These are phyloP conservation scores for Pomacea maculata DNA, from an alignment of 1,140 invertebrate genomes.

Conservation along the genomic window DNA sequence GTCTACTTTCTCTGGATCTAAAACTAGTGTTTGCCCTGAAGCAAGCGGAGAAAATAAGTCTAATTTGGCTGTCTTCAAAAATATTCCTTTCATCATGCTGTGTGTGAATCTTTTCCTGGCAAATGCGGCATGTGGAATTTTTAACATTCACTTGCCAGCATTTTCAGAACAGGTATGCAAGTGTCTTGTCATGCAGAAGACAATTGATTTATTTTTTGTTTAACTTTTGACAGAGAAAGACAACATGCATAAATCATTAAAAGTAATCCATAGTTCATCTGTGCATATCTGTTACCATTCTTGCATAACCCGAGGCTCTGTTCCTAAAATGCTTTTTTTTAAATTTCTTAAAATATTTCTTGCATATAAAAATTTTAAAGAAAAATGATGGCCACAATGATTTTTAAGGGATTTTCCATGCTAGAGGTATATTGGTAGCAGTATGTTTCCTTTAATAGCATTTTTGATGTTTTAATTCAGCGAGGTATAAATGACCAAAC, in stretches of 20 bases:
- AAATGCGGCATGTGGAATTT: conserved; percentile 21
- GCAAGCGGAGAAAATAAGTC: neutral
- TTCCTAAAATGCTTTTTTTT: too few relatives aligned
- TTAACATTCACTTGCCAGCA: conserved; percentile 23
- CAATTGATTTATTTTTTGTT: neutral
- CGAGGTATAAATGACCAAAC: conserved; percentile 8
- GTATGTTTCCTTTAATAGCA: too few relatives aligned
- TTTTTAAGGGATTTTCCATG: too few relatives aligned
- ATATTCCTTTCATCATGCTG: conserved; percentile 13
- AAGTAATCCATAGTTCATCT: neutral
- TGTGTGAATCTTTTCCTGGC: conserved; percentile 20
- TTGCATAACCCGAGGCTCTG: too few relatives aligned
- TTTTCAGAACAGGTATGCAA: conserved; percentile 12
- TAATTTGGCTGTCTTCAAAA: conserved; percentile 2
- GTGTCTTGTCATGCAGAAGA: neutral
- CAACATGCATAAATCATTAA: neutral
- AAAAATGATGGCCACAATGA: too few relatives aligned
- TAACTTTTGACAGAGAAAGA: neutral
- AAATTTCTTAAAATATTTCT: too few relatives aligned
- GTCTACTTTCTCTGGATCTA: neutral
- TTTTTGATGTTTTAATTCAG: conserved; percentile 1
- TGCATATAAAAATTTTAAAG: too few relatives aligned
- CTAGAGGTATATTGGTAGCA: too few relatives aligned
- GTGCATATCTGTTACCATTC: neutral
- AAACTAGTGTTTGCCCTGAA: neutral